These are phyloP conservation scores for Zapornia atra DNA, from an alignment of 2,113 vertebrate genomes.

Conservation along the genomic window DNA sequence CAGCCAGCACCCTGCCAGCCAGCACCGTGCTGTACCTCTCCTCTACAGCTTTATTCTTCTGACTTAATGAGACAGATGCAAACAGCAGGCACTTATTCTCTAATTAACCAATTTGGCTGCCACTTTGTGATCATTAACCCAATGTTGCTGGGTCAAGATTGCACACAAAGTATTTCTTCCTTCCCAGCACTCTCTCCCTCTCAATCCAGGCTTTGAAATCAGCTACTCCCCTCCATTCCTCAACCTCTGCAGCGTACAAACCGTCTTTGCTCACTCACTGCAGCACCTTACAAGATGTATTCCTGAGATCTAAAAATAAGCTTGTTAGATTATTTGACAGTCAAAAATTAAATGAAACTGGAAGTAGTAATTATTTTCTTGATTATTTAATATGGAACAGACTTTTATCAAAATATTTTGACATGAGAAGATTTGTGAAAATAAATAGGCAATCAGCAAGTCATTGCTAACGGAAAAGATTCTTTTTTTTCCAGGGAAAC, in stretches of 20 bases:
- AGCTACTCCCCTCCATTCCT: background rate
- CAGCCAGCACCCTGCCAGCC: background rate
- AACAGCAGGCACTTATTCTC: slow-evolving; percentile 60
- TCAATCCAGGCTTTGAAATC: background rate
- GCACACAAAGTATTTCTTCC: background rate
- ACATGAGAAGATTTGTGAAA: slow-evolving; percentile 63
- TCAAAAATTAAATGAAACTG: slow-evolving; percentile 62
- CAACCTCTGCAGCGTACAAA: background rate
- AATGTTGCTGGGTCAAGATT: slow-evolving; percentile 15
- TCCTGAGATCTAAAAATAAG: slow-evolving; percentile 60
- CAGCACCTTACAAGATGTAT: slow-evolving; percentile 1
- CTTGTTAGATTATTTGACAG: slow-evolving; percentile 67
- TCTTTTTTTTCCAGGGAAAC: background rate
- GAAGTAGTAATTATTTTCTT: slow-evolving; percentile 66
- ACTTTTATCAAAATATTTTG: slow-evolving; percentile 73
- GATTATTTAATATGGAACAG: slow-evolving; percentile 62
- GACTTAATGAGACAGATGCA: slow-evolving; percentile 63
- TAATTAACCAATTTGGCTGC: slow-evolving; percentile 64
- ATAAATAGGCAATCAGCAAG: slow-evolving; percentile 70
- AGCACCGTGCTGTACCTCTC: background rate
- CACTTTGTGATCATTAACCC: slow-evolving; percentile 63
- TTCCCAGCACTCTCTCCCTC: background rate
- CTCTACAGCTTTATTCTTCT: slow-evolving; percentile 35
- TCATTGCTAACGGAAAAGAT: slow-evolving; percentile 46
- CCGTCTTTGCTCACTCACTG: slow-evolving; percentile 32